phyloP scores from a whole-genome alignment of 2,888 invertebrate species.

The Ennomos quercinarius region DNA sequence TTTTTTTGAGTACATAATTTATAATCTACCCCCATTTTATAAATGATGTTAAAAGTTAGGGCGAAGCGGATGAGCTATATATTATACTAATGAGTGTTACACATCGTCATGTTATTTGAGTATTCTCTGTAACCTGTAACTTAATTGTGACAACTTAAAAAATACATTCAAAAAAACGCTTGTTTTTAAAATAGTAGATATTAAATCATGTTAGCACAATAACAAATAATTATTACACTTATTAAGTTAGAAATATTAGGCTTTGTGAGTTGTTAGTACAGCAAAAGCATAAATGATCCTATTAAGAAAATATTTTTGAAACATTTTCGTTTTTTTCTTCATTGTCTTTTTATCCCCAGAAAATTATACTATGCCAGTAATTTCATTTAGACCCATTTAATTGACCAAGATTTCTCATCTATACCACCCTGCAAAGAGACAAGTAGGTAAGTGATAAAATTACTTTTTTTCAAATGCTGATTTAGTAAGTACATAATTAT shows the following conservation, averaged over 20 bases:
- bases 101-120: slow-evolving; percentile 61
- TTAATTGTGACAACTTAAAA: slow-evolving; percentile 38
- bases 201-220: slow-evolving; percentile 2
- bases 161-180: background rate
- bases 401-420: slow-evolving; percentile 56
- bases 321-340: slow-evolving; percentile 36
- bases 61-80: slow-evolving; percentile 82
- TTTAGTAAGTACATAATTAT: too few relatives aligned
- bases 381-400: slow-evolving; percentile 23
- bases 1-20: background rate
- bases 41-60: slow-evolving; percentile 78
- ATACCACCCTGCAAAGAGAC: slow-evolving; percentile 74
- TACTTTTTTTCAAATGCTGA: background rate
- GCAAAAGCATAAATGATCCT: slow-evolving; percentile 62
- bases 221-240: slow-evolving; percentile 4
- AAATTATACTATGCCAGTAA: slow-evolving; percentile 10
- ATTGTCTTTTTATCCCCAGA: slow-evolving; percentile 25
- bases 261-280: slow-evolving; percentile 57
- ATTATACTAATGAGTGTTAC: slow-evolving; percentile 63
- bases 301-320: slow-evolving; percentile 25
- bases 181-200: slow-evolving; percentile 8
- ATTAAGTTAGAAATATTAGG: slow-evolving; percentile 9
- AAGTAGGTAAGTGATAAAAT: slow-evolving; percentile 6
- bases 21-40: slow-evolving; percentile 24
- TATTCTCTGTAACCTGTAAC: slow-evolving; percentile 54